Evolutionary conservation across 2,113 vertebrate species (phyloP), one percentile per base, ranked within the genome.

Genomic region (Indicator indicator): DNA sequence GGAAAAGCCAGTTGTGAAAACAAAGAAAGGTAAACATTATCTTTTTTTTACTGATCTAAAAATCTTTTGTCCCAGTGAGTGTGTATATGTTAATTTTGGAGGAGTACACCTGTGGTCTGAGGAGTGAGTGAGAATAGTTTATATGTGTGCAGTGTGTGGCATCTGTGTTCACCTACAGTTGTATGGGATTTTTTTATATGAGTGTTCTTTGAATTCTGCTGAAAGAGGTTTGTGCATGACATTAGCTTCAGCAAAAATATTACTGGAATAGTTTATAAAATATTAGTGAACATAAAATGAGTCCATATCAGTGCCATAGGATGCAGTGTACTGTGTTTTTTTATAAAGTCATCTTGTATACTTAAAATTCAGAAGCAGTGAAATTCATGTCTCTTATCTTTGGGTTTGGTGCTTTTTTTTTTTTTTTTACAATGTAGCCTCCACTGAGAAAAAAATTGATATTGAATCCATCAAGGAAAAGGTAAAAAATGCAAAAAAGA

Each of bases 401-500:
- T 44, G 42, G 36, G 36, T 36, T 44, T 44, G 42, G 42, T 36
- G 42, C 15, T 44, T 42, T 14, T 42, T 16, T 44, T 77, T 42
- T 62, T 6, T 58, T 79, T 81, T 79, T 89, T 80, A 74, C 82
- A 86, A 14, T 93, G 4, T 97, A 99, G 99, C 95, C 64, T 93
- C 98, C 5, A 77, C 96, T 87, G 98, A 99, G 95, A 97, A 97
- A 21, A 99, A 98, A 96, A 98, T 99, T 88, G 98, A 99, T 96
- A 97, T 99, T n/a, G 95, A 98, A 21, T 97, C 97, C 50, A 98
- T 99, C 88, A 99, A 99, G 95, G 98, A 99, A 27, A 99, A 99
- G 88, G 98, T 99, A 69, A 99, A 98, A 95, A 99, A 98, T 91
- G 98, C 99, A 56, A 99, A 99, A 97, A 98, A 95, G 40, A 99